These are phyloP conservation scores for Melierax canorus DNA, from an alignment of 2,113 vertebrate species.

Conservation along the genomic window DNA sequence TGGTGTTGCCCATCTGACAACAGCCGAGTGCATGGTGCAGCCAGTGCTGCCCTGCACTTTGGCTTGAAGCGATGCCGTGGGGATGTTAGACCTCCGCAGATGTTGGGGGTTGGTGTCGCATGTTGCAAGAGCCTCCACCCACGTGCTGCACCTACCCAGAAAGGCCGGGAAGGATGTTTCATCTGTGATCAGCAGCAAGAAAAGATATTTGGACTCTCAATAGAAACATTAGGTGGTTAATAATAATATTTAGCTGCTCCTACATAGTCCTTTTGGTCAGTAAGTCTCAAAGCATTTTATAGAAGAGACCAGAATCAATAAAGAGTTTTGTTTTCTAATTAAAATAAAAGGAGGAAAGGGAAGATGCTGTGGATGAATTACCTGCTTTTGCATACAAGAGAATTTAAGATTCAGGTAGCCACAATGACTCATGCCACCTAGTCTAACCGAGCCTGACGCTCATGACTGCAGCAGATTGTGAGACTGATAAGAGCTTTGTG, in stretches of 20 bases:
- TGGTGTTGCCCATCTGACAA: background rate
- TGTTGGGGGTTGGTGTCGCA: background rate
- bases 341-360: background rate
- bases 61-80: background rate
- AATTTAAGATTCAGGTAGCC: background rate
- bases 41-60: background rate
- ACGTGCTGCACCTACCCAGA: background rate
- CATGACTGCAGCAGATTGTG: conserved; percentile 29
- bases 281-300: background rate
- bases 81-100: fast-evolving
- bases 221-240: background rate
- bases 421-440: background rate
- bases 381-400: background rate
- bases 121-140: background rate
- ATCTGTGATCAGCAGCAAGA: background rate
- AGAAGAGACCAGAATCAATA: background rate
- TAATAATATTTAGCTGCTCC: background rate
- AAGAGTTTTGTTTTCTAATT: conserved; percentile 1
- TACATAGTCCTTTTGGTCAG: background rate
- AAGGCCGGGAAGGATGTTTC: background rate
- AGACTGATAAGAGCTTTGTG: background rate
- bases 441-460: background rate
- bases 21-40: background rate
- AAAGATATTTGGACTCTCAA: background rate
- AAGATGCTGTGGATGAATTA: background rate